Evolutionary conservation across 2,113 vertebrate species (phyloP), one percentile per base, ranked within the genome.

Genomic region (Gasterosteus nipponicus): DNA sequence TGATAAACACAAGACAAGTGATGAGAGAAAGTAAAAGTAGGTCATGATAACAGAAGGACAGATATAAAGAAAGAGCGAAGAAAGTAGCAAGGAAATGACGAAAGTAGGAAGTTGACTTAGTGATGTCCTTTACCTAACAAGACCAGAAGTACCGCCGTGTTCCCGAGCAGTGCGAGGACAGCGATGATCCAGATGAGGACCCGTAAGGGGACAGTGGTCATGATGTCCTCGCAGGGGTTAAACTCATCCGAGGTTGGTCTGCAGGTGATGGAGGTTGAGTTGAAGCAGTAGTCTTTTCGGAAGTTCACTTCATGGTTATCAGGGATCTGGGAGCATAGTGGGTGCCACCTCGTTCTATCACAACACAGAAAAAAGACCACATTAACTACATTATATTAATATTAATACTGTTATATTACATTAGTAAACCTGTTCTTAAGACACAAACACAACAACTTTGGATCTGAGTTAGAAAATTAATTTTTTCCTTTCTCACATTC

Each of bases 141-240:
- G 51, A 98, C 96, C 26, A 96, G 63, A 3, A 99, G 92, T 10
- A 99, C 98, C 0, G 86, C 41, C 1, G 85, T 67, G 75, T 99
- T 99, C 26, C 98, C 98, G 1, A 95, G 87, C 77, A 99, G 91
- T 0, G 98, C 96, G 12, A 99, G 91, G 75, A 96, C 91, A 65
- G 90, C 96, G 78, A 99, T 96, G 75, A 97, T 91, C 98, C 98
- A 99, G 91, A 99, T 98, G 41, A 98, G 90, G 75, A 97, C 90
- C 31, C 97, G 91, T 51, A 99, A 94, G 63, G 92, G 73, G 38
- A 89, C 87, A 61, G 93, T 70, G 5, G 95, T 95, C 97, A 99
- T 98, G 81, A 99, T 97, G 83, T 99, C 97, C 93, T 98, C 98
- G 61, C 98, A 99, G 2, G 97, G 98, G 85, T 98, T 99, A 68